A percentile compares a stretch with the other conserved stretches of the same genome.
Conservation (phyloP, 1,140 invertebrate genomes). For the Macrobrachium rosenbergii region DNA sequence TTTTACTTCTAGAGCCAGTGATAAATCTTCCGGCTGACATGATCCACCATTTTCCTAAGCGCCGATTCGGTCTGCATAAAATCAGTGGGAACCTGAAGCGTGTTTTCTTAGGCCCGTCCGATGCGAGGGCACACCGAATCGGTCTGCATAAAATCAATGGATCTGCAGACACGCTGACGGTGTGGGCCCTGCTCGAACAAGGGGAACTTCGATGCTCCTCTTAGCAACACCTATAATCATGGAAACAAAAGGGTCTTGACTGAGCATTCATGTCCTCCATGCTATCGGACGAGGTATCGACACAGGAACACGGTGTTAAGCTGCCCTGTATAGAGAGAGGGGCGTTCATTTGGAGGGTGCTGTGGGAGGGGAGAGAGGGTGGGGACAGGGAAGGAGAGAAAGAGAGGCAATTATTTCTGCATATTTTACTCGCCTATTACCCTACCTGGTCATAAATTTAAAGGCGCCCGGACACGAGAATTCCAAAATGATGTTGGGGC, state of each 20-base stretch:
- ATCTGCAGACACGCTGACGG: too few species aligned
- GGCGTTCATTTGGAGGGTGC: too few species aligned
- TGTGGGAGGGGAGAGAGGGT: not conserved
- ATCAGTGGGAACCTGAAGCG: too few species aligned
- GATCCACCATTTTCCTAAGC: too few species aligned
- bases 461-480: constrained; percentile 35
- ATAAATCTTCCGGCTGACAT: too few species aligned
- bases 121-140: too few species aligned
- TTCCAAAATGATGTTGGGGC: constrained; percentile 45
- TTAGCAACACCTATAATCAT: constrained; percentile 42
- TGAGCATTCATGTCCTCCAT: constrained; percentile 44
- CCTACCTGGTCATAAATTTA: constrained; percentile 51
- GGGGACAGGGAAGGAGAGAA: constrained; percentile 16
- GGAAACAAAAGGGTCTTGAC: constrained; percentile 51
- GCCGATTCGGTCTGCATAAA: too few species aligned
- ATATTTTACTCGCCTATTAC: constrained; percentile 57
- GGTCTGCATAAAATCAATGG: too few species aligned
- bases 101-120: too few species aligned
- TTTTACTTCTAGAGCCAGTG: too few species aligned
- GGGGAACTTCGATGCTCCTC: not conserved
- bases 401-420: constrained; percentile 54
- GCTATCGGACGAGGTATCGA: constrained; percentile 32
- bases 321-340: not conserved
- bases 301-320: not conserved
- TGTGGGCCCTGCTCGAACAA: not conserved